Base-by-base conservation (phyloP, 2,888 invertebrate species). In the Cheilosia grossa region DNA sequence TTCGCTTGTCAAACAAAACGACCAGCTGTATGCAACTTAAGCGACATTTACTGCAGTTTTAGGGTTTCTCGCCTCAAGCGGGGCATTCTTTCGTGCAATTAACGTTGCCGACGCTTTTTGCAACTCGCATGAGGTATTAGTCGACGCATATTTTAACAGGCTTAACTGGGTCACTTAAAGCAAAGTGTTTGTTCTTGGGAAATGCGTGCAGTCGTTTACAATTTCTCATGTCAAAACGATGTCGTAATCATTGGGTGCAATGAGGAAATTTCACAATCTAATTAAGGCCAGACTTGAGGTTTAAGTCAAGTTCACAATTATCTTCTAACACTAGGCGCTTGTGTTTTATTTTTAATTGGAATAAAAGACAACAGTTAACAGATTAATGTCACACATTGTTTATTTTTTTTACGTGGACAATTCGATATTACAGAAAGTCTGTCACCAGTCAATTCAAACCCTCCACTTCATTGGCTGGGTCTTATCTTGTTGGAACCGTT, bases 41-140 rank as follows among this genome's bases (percentile, higher is more conserved):
- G 64, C 21, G 66, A 64, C 40, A 54, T 70, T 82, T 66, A 70
- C 58, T 77, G 64, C 70, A 77, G 59, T 77, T 54, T 17, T 59
- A 70, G 17, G 70, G 70, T 49, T 70, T 70, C 61, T 27, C 24
- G 49, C 21, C 21, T 47, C 44, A 37, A 24, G 24, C n/a, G 4
- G 37, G 37, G 5, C 30, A 37, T 67, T 53, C 44, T 70, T 70
- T 49, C 47, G 15, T 54, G 21, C 42, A 69, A 69, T 56, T 56
- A 56, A 47, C 56, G 15, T 17, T 54, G 15, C 27, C 42, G 27
- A 17, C 6, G 4, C 10, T 24, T 24, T 15, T 13, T 2, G 7
- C 7, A 49, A 19, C 47, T 17, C 24, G 27, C 27, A 30, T 19
- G 30, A 17, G 15, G 47, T 33, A 9, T 27, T 33, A 33, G 37